Base-by-base conservation (phyloP, 2,888 invertebrate genomes). In the Tetragonisca angustula region DNA sequence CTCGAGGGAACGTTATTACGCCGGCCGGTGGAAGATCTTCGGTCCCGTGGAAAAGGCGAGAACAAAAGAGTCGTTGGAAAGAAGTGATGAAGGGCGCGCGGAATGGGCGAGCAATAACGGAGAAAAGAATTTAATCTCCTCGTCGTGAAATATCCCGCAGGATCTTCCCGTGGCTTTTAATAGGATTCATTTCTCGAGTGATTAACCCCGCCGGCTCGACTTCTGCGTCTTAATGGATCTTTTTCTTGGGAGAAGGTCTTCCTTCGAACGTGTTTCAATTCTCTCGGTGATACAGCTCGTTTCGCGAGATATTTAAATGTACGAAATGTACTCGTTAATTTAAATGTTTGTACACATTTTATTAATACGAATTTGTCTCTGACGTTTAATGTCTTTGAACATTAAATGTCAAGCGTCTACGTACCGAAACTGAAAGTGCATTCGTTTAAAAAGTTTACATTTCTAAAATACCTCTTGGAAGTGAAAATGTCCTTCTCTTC, bases 91-190 rank as follows among this genome's bases (percentile, higher is more conserved):
- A 56, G 56, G 64, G 72, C 49, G 43, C 43, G 43, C 32, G 11
- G 71, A 36, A 43, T 13, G 65, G 43, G 52, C 2, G 71, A 52
- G 59, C 32, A 70, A 59, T 71, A 71, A 61, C 52, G n/a, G 50
- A 71, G 65, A 36, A 65, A 71, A 80, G 77, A 77, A 80, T 80
- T 71, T 76, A 77, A 80, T 77, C 76, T 77, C 43, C 71, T 43
- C 50, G 70, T n/a, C 21, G 68, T 50, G 21, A 74, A 59, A 75
- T 76, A 64, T 49, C 76, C 36, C 24, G 70, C 49, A 62, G 50
- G 69, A 56, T 69, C 70, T 65, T 70, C 27, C 43, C 76, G 65
- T 50, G 54, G 54, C 49, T 61, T 78, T 72, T 78, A 65, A 68
- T 68, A 62, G 79, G 75, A 75, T 62, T 62, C 75, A 43, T 79